A percentile compares a stretch with the other conserved stretches of the same genome.
Evolutionary conservation across 2,113 vertebrate genomes (phyloP).

Genomic region (Onychostoma macrolepis): DNA sequence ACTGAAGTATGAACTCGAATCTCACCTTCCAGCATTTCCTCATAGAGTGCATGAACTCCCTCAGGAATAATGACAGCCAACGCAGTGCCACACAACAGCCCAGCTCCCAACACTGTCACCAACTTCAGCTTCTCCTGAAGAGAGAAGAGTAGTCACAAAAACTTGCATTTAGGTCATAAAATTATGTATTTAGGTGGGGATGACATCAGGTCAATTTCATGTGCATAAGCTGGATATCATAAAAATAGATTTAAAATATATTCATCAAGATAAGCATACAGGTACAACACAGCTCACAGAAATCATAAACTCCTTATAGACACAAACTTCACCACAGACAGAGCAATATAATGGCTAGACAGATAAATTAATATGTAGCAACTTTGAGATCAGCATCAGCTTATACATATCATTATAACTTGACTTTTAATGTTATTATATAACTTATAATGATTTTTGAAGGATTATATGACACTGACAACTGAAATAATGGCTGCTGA

Average conservation of each 20-base stretch:
- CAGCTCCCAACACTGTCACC: conserved; percentile 95
- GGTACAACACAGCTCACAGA: background rate
- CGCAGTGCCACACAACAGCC: conserved; percentile 95
- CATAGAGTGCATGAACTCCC: conserved; percentile 97
- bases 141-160: background rate
- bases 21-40: conserved; percentile 92
- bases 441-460: no score
- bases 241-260: background rate
- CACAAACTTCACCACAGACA: background rate
- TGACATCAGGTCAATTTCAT: background rate
- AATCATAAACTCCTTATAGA: background rate
- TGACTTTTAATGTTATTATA: no score
- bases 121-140: conserved; percentile 92
- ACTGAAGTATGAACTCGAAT: background rate
- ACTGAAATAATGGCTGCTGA: no score
- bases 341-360: background rate
- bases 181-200: background rate
- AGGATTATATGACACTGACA: no score
- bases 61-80: conserved; percentile 97
- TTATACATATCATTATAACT: no score
- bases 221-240: background rate
- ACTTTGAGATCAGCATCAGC: background rate
- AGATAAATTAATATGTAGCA: background rate
- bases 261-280: background rate
- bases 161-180: background rate